phyloP scores from a whole-genome alignment of 2,888 invertebrate genomes.

The Keiferia lycopersicella region DNA sequence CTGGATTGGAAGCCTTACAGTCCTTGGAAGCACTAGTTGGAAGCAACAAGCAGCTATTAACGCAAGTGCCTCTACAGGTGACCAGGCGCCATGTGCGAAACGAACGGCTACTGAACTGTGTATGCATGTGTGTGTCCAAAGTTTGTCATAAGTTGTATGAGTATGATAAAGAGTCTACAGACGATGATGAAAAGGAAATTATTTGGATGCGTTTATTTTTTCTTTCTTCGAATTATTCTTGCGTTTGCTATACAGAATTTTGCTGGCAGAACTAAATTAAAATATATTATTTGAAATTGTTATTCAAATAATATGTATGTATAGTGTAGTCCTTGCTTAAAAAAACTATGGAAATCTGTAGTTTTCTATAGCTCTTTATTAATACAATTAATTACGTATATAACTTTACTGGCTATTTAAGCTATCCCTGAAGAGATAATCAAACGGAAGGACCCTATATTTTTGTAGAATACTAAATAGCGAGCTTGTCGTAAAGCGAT shows the following conservation, averaged over 20 bases:
- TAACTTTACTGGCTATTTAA: not conserved
- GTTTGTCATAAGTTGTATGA: conserved; percentile 10
- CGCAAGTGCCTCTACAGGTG: not conserved
- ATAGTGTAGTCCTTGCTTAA: too few species aligned
- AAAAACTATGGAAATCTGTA: too few species aligned
- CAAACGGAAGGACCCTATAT: not conserved
- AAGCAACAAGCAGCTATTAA: not conserved
- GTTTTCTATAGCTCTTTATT: too few species aligned
- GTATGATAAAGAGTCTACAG: not conserved
- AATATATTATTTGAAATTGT: too few species aligned
- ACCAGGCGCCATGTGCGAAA: conserved; percentile 10
- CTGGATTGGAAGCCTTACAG: not conserved
- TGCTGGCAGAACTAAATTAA: too few species aligned
- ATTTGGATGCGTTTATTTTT: not conserved
- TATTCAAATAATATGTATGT: too few species aligned
- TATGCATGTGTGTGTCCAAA: not conserved
- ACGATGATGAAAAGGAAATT: not conserved
- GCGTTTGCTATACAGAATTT: too few species aligned
- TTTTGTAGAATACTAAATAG: not conserved
- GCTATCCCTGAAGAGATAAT: not conserved
- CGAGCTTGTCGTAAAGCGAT: conserved; percentile 2
- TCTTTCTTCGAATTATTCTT: too few species aligned
- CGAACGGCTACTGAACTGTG: conserved; percentile 10
- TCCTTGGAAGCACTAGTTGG: not conserved
- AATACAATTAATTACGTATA: too few species aligned